phyloP scores from a whole-genome alignment of 2,797 vertebrate species.

The Kryptopterus vitreolus region DNA sequence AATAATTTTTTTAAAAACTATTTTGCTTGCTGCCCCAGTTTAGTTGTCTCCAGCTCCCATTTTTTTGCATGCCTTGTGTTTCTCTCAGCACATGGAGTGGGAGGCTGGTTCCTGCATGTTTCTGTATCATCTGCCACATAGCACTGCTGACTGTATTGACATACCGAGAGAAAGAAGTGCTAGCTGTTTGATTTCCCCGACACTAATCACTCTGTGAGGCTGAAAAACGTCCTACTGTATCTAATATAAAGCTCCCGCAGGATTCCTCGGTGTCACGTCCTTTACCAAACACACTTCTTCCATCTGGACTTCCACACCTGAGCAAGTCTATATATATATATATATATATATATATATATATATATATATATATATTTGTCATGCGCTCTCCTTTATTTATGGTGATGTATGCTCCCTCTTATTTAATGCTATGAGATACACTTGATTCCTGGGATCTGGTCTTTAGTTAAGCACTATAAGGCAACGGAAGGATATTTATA shows the following conservation, averaged over 20 bases:
- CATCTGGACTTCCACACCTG: background rate
- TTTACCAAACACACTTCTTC: background rate
- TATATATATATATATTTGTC: no score
- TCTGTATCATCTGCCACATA: slow-evolving; percentile 1
- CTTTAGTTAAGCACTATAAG: slow-evolving; percentile 36
- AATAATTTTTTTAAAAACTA: slow-evolving; percentile 22
- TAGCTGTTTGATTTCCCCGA: background rate
- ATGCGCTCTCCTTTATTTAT: slow-evolving; percentile 11
- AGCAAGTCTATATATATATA: no score
- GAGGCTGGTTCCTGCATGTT: slow-evolving; percentile 6
- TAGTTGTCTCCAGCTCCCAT: slow-evolving; percentile 30
- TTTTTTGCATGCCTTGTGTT: slow-evolving; percentile 27
- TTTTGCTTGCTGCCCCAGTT: slow-evolving; percentile 41
- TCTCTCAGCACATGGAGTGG: slow-evolving; percentile 4
- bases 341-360: no score
- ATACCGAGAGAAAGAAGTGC: background rate
- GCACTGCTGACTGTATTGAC: slow-evolving; percentile 15
- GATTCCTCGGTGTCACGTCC: slow-evolving; percentile 4
- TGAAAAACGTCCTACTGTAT: slow-evolving; percentile 21
- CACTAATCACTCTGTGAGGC: slow-evolving; percentile 8
- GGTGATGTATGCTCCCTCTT: slow-evolving; percentile 18
- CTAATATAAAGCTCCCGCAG: background rate
- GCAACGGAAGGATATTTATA: slow-evolving; percentile 68
- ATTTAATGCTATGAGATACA: slow-evolving; percentile 27
- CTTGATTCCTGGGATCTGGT: slow-evolving; percentile 10